Evolutionary conservation across 2,797 vertebrate species (phyloP).

Genomic region (Silurus aristotelis): DNA sequence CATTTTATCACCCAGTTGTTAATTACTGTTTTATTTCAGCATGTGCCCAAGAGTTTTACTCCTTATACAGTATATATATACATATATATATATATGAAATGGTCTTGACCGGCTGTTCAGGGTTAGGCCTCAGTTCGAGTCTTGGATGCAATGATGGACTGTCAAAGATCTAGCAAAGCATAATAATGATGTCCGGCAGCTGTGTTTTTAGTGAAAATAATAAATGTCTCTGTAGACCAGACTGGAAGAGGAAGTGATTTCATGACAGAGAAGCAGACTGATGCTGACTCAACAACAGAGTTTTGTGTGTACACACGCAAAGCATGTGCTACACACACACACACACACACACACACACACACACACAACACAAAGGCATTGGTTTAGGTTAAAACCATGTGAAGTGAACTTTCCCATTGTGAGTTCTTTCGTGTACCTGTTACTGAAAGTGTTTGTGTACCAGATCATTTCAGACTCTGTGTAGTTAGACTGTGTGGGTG

Average conservation of each 20-base stretch:
- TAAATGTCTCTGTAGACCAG: conserved; percentile 35
- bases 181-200: neutral
- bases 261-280: conserved; percentile 37
- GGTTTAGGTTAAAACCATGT: conserved; percentile 1
- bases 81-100: too few relatives aligned
- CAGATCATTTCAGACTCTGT: neutral
- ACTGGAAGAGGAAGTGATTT: conserved; percentile 53
- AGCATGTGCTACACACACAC: neutral
- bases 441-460: neutral
- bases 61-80: neutral
- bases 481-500: neutral
- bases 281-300: conserved; percentile 39
- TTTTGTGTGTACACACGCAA: neutral
- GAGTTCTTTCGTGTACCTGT: conserved; percentile 22
- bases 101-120: too few relatives aligned
- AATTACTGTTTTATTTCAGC: neutral
- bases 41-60: neutral
- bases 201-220: conserved; percentile 39
- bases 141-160: neutral
- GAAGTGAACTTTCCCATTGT: neutral
- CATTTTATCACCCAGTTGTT: neutral
- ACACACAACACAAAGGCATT: neutral
- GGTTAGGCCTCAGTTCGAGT: neutral
- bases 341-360: neutral
- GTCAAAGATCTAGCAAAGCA: neutral